These are phyloP conservation scores for Dunckerocampus dactyliophorus DNA, from an alignment of 2,113 vertebrate genomes.

Conservation along the genomic window DNA sequence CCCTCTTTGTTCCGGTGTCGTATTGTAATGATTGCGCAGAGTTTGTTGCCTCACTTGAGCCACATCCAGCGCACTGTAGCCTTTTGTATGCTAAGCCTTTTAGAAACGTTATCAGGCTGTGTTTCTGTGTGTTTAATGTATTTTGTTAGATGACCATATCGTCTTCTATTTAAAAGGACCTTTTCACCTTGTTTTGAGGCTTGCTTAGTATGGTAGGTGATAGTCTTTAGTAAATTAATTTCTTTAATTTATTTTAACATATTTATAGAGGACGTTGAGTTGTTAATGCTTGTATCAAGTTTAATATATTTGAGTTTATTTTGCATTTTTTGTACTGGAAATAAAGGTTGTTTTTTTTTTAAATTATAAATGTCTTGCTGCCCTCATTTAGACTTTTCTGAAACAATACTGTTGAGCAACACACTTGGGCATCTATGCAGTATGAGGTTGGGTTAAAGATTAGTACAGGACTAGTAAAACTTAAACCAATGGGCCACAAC, in stretches of 20 bases:
- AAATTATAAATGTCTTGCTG: conserved; percentile 8
- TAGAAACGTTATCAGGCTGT: conserved; percentile 45
- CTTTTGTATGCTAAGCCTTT: conserved; percentile 38
- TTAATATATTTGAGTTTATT: conserved; percentile 76
- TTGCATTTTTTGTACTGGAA: conserved; percentile 71
- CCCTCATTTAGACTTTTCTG: not conserved
- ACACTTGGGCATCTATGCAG: too few species aligned
- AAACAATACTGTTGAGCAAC: too few species aligned
- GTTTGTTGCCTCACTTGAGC: conserved; percentile 26
- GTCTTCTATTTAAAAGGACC: conserved; percentile 61
- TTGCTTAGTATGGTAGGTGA: conserved; percentile 63
- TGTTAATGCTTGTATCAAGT: conserved; percentile 75
- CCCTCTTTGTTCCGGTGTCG: conserved; percentile 27
- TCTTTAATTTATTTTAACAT: conserved; percentile 80
- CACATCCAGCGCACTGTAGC: conserved; percentile 32
- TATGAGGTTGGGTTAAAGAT: too few species aligned
- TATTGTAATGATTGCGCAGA: conserved; percentile 28
- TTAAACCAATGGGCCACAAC: too few species aligned
- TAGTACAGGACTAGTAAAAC: too few species aligned
- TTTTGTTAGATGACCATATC: conserved; percentile 51
- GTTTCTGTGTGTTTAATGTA: conserved; percentile 50
- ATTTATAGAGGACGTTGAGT: conserved; percentile 77
- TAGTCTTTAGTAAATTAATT: conserved; percentile 74
- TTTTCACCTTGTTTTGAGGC: conserved; percentile 57
- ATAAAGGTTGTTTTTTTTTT: conserved; percentile 61